phyloP scores from a whole-genome alignment of 2,113 vertebrate species.

The Alethe castanea region DNA sequence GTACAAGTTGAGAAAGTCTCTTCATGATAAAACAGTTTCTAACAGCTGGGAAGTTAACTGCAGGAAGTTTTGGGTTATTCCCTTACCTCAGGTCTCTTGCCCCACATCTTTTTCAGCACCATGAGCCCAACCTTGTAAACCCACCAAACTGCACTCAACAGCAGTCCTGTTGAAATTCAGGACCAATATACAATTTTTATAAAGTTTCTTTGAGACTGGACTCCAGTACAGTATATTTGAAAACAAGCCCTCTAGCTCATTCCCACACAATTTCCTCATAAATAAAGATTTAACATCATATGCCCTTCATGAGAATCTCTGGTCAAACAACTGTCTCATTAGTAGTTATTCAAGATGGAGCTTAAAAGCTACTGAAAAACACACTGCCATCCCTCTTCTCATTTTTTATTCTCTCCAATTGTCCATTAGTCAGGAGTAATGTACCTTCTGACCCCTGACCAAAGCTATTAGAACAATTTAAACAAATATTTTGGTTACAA shows the following conservation, averaged over 20 bases:
- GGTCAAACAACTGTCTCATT: not conserved
- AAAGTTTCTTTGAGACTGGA: not conserved
- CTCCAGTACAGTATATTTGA: not conserved
- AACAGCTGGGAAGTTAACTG: constrained; percentile 50
- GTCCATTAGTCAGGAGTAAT: constrained; percentile 3
- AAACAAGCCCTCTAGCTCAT: not conserved
- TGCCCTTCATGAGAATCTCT: not conserved
- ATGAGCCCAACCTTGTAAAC: not conserved
- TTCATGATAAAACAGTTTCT: constrained; percentile 48
- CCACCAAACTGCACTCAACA: not conserved
- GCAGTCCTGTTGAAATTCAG: not conserved
- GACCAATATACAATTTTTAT: not conserved
- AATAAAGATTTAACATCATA: not conserved
- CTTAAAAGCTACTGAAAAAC: not conserved
- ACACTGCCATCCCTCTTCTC: not conserved
- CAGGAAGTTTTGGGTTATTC: constrained; percentile 34
- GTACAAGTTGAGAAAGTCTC: constrained; percentile 61
- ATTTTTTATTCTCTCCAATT: not conserved
- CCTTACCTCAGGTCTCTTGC: not conserved
- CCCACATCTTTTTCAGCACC: not conserved
- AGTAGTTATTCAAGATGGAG: not conserved
- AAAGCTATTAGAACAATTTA: constrained; percentile 52
- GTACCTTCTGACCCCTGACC: constrained; percentile 18
- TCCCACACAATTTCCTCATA: not conserved
- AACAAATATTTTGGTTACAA: constrained; percentile 60